These are phyloP conservation scores for Timema podura DNA, from an alignment of 2,888 invertebrate genomes.

Conservation along the genomic window DNA sequence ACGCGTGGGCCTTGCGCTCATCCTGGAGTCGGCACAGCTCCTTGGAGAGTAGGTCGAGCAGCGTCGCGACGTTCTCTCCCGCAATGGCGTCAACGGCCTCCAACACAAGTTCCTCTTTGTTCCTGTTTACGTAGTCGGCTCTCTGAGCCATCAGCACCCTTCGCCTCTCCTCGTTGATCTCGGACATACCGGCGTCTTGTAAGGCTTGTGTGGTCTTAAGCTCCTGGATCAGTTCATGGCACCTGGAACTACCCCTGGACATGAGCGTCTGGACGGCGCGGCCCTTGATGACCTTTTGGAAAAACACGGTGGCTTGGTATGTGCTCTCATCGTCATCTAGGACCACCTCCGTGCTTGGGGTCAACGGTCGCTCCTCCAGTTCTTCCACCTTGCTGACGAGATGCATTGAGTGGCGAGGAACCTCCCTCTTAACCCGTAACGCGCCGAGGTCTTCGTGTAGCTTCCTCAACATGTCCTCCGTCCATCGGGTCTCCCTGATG, in stretches of 20 bases:
- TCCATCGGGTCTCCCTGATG: conserved; percentile 61
- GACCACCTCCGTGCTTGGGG: conserved; percentile 42
- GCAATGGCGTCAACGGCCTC: conserved; percentile 58
- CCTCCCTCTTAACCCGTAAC: conserved; percentile 35
- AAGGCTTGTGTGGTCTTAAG: conserved; percentile 63
- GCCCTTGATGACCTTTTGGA: conserved; percentile 66
- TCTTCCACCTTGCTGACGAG: conserved; percentile 21
- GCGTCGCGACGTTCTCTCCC: conserved; percentile 62
- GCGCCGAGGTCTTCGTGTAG: conserved; percentile 51
- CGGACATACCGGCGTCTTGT: conserved; percentile 52
- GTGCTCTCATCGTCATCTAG: conserved; percentile 45
- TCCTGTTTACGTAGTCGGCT: neutral
- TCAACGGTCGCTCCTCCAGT: conserved; percentile 37
- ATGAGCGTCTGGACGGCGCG: conserved; percentile 70
- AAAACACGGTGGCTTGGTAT: conserved; percentile 54
- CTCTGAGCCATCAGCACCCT: neutral
- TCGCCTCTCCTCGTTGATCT: too few species aligned
- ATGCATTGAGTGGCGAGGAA: conserved; percentile 31
- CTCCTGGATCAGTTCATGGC: conserved; percentile 67
- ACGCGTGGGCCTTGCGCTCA: conserved; percentile 74
- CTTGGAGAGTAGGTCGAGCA: conserved; percentile 72
- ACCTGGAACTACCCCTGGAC: conserved; percentile 65
- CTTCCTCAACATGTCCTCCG: conserved; percentile 55
- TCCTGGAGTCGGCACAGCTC: conserved; percentile 71
- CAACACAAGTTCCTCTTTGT: neutral